Conservation (phyloP, 1,140 invertebrate genomes). For the Bombyx mandarina region DNA sequence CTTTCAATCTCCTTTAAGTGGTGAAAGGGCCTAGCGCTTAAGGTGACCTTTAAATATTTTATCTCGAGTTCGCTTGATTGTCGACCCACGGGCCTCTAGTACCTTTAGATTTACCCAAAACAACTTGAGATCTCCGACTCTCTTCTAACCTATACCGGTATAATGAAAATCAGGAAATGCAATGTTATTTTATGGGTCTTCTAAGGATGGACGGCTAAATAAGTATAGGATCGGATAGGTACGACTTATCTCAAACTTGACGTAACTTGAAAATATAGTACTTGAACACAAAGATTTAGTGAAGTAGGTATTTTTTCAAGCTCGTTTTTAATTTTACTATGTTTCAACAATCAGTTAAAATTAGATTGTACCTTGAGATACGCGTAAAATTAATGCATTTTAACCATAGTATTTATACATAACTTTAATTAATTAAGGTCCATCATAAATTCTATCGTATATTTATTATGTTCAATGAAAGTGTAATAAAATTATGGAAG, state of each 20-base stretch:
- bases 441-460: no score
- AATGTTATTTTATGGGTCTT: conserved; percentile 28
- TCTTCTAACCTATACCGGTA: conserved; percentile 24
- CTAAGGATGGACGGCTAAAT: conserved; percentile 24
- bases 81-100: conserved; percentile 43
- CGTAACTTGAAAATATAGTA: conserved; percentile 27
- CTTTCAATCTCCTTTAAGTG: conserved; percentile 31
- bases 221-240: conserved; percentile 35
- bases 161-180: conserved; percentile 26
- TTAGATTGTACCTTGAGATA: no score
- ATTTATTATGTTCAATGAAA: no score
- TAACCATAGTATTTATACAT: no score
- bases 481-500: no score
- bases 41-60: conserved; percentile 65
- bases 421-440: no score
- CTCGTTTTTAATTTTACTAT: no score
- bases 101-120: conserved; percentile 38
- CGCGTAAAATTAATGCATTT: no score
- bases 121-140: conserved; percentile 36
- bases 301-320: neutral
- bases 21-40: conserved; percentile 26
- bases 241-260: conserved; percentile 46
- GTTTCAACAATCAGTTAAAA: no score
- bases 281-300: conserved; percentile 26
- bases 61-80: conserved; percentile 56